A percentile compares a stretch with the other conserved stretches of the same genome.
Evolutionary conservation across 2,797 vertebrate genomes (phyloP).

Genomic region (Galagoides demidoff): DNA sequence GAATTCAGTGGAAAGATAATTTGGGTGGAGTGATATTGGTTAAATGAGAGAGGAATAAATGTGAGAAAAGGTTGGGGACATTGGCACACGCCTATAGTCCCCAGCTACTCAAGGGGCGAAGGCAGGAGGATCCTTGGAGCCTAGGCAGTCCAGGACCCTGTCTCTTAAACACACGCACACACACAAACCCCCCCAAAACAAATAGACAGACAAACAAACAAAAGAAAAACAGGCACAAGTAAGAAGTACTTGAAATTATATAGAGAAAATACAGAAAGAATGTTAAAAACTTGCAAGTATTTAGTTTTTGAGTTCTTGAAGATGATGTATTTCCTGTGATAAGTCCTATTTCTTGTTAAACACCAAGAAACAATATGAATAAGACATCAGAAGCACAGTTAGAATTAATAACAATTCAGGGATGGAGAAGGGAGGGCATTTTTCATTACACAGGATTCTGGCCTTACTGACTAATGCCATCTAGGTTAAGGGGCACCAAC

Average conservation of each 20-base stretch:
- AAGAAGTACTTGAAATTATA: slow-evolving; percentile 41
- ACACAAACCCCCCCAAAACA: too few species aligned
- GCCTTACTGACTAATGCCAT: not conserved
- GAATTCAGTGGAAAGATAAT: slow-evolving; percentile 6
- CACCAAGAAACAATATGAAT: slow-evolving; percentile 47
- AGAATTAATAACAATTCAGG: not conserved
- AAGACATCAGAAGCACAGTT: not conserved
- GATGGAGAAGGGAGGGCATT: not conserved
- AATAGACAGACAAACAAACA: not conserved
- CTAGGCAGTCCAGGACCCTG: not conserved
- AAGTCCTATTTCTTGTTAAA: slow-evolving; percentile 69
- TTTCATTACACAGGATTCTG: not conserved
- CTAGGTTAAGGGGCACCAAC: not conserved
- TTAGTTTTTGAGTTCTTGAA: slow-evolving; percentile 67
- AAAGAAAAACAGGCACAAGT: not conserved
- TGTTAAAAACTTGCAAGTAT: slow-evolving; percentile 65
- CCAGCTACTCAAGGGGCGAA: not conserved
- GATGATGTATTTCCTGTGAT: not conserved
- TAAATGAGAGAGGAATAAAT: slow-evolving; percentile 58
- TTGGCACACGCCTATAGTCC: not conserved
- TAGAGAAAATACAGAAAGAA: slow-evolving; percentile 60
- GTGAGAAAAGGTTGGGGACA: not conserved
- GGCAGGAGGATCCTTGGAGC: not conserved
- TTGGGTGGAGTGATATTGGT: not conserved
- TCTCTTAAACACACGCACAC: not conserved